A percentile compares a stretch with the other conserved stretches of the same genome.
phyloP scores from a whole-genome alignment of 2,888 invertebrate species.

The Euplagia quadripunctaria region DNA sequence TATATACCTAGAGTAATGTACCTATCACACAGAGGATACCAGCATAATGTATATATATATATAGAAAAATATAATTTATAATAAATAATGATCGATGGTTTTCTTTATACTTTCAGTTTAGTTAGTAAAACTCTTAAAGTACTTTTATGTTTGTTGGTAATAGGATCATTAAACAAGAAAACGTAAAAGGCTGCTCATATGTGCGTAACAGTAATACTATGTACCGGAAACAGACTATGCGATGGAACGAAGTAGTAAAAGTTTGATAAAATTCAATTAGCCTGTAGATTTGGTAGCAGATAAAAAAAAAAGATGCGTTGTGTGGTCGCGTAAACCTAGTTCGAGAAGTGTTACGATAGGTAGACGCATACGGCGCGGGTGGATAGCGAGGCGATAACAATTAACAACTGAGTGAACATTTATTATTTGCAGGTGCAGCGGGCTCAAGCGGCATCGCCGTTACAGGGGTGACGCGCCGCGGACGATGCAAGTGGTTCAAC shows the following conservation, averaged over 20 bases:
- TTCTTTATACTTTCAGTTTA: background rate
- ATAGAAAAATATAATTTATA: too few species aligned
- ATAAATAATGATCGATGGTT: background rate
- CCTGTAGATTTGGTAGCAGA: slow-evolving; percentile 39
- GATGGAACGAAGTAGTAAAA: slow-evolving; percentile 40
- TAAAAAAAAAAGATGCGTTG: slow-evolving; percentile 30
- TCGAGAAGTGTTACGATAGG: slow-evolving; percentile 1
- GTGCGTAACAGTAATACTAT: slow-evolving; percentile 24
- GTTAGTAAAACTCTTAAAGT: background rate
- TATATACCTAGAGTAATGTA: too few species aligned
- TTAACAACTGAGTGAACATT: slow-evolving; percentile 39
- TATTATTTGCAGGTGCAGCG: slow-evolving; percentile 73
- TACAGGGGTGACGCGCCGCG: slow-evolving; percentile 89
- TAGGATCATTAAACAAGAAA: slow-evolving; percentile 17
- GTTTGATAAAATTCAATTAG: slow-evolving; percentile 41
- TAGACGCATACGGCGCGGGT: slow-evolving; percentile 8
- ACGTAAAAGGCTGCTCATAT: slow-evolving; percentile 21
- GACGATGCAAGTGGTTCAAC: slow-evolving; percentile 98
- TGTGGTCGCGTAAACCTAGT: slow-evolving; percentile 4
- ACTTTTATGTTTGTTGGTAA: slow-evolving; percentile 4
- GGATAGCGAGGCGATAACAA: slow-evolving; percentile 36
- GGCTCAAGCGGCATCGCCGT: slow-evolving; percentile 72
- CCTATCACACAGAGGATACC: too few species aligned
- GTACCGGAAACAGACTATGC: slow-evolving; percentile 36
- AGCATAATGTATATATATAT: too few species aligned